A percentile compares a stretch with the other conserved stretches of the same genome.
phyloP scores from a whole-genome alignment of 2,113 vertebrate species.

The Eonycteris spelaea region DNA sequence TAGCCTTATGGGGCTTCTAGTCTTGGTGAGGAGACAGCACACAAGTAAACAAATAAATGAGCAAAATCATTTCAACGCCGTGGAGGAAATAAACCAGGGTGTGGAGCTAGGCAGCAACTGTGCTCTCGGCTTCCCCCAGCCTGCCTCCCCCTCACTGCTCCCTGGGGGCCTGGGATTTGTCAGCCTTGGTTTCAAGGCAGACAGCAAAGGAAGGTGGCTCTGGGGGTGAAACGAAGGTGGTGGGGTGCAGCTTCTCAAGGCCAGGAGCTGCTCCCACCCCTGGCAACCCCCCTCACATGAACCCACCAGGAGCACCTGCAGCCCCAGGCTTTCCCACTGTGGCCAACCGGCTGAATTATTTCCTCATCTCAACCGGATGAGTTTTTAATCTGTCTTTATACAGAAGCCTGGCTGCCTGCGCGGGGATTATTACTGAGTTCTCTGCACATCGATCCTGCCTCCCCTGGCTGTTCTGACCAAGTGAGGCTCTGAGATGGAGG shows the following conservation, averaged over 20 bases:
- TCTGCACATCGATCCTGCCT: slow-evolving; percentile 56
- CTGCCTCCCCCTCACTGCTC: slow-evolving; percentile 43
- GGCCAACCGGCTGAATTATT: slow-evolving; percentile 57
- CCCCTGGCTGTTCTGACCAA: slow-evolving; percentile 32
- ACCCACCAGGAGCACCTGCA: slow-evolving; percentile 9
- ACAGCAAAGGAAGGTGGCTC: slow-evolving; percentile 51
- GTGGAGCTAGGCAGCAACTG: slow-evolving; percentile 40
- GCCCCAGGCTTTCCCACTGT: slow-evolving; percentile 25
- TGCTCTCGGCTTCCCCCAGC: not conserved
- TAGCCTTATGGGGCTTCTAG: not conserved
- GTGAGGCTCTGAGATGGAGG: slow-evolving; percentile 4
- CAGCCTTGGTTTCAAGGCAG: slow-evolving; percentile 55
- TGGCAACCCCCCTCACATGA: not conserved
- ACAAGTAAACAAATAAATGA: slow-evolving; percentile 53
- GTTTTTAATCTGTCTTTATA: slow-evolving; percentile 75
- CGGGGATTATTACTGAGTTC: slow-evolving; percentile 53
- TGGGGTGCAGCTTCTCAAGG: not conserved
- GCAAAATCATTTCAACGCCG: slow-evolving; percentile 34
- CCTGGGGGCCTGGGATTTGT: slow-evolving; percentile 40
- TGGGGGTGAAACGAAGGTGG: not conserved
- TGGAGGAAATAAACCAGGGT: slow-evolving; percentile 40
- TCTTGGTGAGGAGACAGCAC: slow-evolving; percentile 21
- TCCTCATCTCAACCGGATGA: slow-evolving; percentile 57
- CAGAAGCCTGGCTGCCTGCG: slow-evolving; percentile 45
- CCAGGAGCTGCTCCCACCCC: not conserved